Conservation (phyloP, 2,113 vertebrate species). For the Gracilinanus agilis region DNA sequence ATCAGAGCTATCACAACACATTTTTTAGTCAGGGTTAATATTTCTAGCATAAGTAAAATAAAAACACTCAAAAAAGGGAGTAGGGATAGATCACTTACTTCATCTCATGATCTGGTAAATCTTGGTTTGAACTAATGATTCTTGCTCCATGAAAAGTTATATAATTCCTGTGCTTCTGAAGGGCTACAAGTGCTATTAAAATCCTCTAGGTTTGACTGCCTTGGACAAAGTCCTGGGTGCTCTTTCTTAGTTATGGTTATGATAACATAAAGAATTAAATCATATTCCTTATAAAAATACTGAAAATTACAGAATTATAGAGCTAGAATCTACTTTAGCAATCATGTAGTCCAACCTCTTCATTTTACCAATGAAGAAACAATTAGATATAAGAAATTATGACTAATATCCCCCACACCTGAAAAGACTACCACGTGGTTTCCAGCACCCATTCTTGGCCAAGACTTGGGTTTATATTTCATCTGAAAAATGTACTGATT, state of each 20-base stretch:
- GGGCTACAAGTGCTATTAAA: neutral
- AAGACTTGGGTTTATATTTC: slow-evolving; percentile 5
- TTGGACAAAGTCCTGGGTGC: neutral
- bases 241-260: neutral
- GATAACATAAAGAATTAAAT: neutral
- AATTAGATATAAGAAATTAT: neutral
- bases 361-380: slow-evolving; percentile 29
- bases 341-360: slow-evolving; percentile 1
- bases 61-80: neutral
- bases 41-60: neutral
- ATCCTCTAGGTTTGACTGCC: neutral
- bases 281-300: neutral
- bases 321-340: neutral
- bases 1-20: neutral
- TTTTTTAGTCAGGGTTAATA: neutral
- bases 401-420: neutral
- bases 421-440: neutral
- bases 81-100: neutral
- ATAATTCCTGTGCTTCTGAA: neutral
- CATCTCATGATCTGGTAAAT: neutral
- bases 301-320: neutral
- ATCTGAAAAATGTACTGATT: neutral
- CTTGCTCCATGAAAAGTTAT: neutral
- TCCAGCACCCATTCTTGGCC: neutral
- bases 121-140: neutral